phyloP scores from a whole-genome alignment of 1,140 invertebrate species.

The Penaeus chinensis region DNA sequence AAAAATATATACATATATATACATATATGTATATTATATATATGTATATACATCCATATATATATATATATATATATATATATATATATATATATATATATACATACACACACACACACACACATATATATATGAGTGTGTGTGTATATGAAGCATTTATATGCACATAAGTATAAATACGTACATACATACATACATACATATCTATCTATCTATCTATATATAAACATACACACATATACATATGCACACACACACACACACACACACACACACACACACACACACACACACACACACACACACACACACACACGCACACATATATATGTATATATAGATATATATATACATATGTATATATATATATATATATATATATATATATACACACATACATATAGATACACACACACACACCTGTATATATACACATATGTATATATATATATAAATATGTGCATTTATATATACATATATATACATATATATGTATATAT shows the following conservation, averaged over 20 bases:
- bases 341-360: not conserved
- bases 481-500: not conserved
- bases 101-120: not conserved
- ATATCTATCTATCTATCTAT: too few species aligned
- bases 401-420: too few species aligned
- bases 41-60: too few species aligned
- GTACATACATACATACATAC: too few species aligned
- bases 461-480: not conserved
- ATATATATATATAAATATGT: not conserved
- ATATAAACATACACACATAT: too few species aligned
- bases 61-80: too few species aligned
- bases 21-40: too few species aligned
- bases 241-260: not conserved
- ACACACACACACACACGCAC: not conserved
- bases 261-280: not conserved
- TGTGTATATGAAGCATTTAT: too few species aligned
- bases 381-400: not conserved
- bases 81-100: not conserved
- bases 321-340: not conserved
- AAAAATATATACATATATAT: too few species aligned
- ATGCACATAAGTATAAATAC: too few species aligned
- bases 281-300: not conserved
- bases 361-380: slow-evolving; percentile 17
- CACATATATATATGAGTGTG: not conserved
- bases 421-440: not conserved